Base-by-base conservation (phyloP, 2,888 invertebrate genomes). In the Xanthorhoe designata region DNA sequence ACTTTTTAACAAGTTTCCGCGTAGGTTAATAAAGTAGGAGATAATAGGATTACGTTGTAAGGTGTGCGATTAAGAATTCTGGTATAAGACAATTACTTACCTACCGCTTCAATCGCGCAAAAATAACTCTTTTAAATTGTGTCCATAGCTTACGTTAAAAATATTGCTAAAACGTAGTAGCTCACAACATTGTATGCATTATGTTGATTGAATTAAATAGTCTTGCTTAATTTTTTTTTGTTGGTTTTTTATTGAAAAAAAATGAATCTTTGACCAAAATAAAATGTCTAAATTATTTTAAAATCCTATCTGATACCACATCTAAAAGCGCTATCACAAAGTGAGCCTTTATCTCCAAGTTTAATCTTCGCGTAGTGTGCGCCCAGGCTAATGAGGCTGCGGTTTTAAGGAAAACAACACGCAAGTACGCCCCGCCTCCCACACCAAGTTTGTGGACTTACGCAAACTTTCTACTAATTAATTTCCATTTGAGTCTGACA, bases 371-470 rank as follows among this genome's bases (percentile, higher is more conserved):
- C 86, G 82, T 81, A 86, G 91, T 91, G 92, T 88, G 88, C 88
- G 84, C 89, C 82, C 77, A 75, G 88, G 85, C 91, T 93, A 93
- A 93, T 89, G 92, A 93, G 90, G 70, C 88, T 92, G 92, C 87
- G 92, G 92, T 92, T 86, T 86, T 80, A 75, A 80, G 81, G 86
- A 86, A 88, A 89, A 90, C 90, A 90, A 88, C 86, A 83, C 86
- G 79, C 86, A 85, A 83, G 84, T 80, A 81, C 79, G 70, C 81
- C 82, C 73, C 78, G 77, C 84, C 79, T 71, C 78, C 38, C 69
- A 57, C 71, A 58, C 62, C 79, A 84, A 89, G 81, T 89, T 86
- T 78, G 76, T 79, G 78, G 79, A 85, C 88, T 86, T 84, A 81
- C 81, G 53, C 65, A 82, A 90, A 90, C 90, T 91, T 89, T 83